Percentiles rank a stretch among this genome's conserved stretches.
These are phyloP conservation scores for Cynopterus brachyotis DNA, from an alignment of 2,113 vertebrate species.

Conservation along the genomic window DNA sequence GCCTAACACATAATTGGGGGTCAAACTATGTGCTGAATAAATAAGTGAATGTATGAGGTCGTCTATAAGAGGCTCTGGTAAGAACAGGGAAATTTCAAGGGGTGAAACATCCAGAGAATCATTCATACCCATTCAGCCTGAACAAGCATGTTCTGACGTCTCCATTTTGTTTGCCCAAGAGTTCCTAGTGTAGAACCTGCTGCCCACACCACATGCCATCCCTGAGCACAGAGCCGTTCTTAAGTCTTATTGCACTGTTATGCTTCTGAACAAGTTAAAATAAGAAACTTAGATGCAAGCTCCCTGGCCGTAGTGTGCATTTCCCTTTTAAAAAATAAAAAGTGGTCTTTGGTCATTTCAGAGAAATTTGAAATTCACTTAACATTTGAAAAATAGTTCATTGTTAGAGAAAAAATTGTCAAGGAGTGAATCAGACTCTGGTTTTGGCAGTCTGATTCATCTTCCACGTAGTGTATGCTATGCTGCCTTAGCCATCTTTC, in stretches of 20 bases:
- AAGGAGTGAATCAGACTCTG: slow-evolving; percentile 20
- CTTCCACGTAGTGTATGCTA: not conserved
- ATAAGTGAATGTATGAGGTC: not conserved
- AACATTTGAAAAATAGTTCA: slow-evolving; percentile 12
- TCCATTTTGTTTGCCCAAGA: not conserved
- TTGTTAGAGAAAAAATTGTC: slow-evolving; percentile 4
- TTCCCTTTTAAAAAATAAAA: slow-evolving; percentile 43
- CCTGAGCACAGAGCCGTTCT: not conserved
- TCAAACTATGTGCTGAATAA: not conserved
- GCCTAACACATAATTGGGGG: not conserved
- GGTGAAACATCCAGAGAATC: not conserved
- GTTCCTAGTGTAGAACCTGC: not conserved
- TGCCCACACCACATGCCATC: not conserved
- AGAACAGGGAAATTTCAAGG: not conserved
- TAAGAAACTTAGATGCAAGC: not conserved
- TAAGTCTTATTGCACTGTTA: not conserved
- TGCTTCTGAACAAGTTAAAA: not conserved
- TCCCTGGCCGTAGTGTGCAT: not conserved
- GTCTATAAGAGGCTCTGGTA: not conserved
- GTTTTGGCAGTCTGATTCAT: not conserved
- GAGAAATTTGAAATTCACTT: slow-evolving; percentile 35
- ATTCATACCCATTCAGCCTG: not conserved
- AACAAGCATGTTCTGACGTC: not conserved
- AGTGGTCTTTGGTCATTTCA: slow-evolving; percentile 33
- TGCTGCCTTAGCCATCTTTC: not conserved